Evolutionary conservation across 2,888 invertebrate genomes (phyloP).

Genomic region (Patella pellucida): DNA sequence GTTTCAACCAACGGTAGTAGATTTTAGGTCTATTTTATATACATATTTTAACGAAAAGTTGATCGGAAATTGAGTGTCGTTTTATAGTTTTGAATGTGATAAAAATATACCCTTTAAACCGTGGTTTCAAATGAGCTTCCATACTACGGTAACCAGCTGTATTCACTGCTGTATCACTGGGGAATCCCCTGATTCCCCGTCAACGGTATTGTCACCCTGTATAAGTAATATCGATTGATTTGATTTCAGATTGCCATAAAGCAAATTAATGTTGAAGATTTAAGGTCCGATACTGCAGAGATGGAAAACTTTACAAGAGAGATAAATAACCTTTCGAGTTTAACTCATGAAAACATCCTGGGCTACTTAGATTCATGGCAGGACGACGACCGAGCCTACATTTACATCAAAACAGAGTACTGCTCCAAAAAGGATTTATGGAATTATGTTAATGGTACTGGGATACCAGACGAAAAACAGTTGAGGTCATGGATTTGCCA

Average conservation of each 20-base stretch:
- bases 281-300: background rate
- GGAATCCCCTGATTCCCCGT: no score
- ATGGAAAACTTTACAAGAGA: background rate
- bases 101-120: no score
- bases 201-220: no score
- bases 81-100: no score
- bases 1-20: no score
- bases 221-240: no score
- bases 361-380: background rate
- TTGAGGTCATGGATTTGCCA: background rate
- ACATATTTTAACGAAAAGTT: no score
- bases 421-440: background rate
- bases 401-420: background rate
- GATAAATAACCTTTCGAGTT: background rate
- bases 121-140: no score
- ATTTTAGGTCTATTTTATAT: no score
- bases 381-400: background rate
- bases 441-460: background rate
- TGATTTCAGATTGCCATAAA: background rate
- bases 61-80: no score
- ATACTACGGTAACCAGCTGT: no score
- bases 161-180: no score
- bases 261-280: background rate
- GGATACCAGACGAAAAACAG: background rate
- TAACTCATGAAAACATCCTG: background rate